Base-by-base conservation (phyloP, 2,888 invertebrate species). In the Panorpa germanica region DNA sequence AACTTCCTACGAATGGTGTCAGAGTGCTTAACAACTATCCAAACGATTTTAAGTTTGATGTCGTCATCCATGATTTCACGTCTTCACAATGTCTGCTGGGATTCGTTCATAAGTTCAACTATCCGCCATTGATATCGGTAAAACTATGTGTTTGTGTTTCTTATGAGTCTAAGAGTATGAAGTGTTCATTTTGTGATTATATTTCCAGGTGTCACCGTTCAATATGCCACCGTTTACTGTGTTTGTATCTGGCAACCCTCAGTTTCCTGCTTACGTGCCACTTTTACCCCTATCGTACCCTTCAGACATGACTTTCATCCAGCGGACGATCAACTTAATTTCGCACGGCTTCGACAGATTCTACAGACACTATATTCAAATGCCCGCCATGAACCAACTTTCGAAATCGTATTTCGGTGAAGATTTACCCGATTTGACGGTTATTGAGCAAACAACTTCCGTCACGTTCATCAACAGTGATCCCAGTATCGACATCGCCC, bases 21-120 rank as follows among this genome's bases (percentile, higher is more conserved):
- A 34, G 39, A 16, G 34, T 29, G 5, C 32, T 50, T 3, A 32
- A 45, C 6, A 35, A 40, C 13, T 47, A 48, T 37, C 47, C 48
- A 2, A 33, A 39, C 22, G 34, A 43, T 20, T 49, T 48, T 17
- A 37, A 42, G 17, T 46, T 49, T 33, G 50, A 52, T 41, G 29
- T 50, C 19, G 43, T 49, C n/a, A 34, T 52, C 4, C 40, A 46
- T 28, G 53, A 52, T 33, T 46, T 42, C 22, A 45, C 44, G 1
- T 18, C 42, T 15, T 47, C 47, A 2, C 41, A 47, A 4, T 45
- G 43, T 38, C 33, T 50, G 8, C 16, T 52, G 9, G 45, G 45
- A 1, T 43, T 51, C 27, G 35, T 45, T 1, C 41, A 49, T 19
- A 44, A 44, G 29, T 52, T 49, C 33, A 39, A 40, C 2, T 39